Percentiles rank a stretch among this genome's conserved stretches.
Evolutionary conservation across 2,113 vertebrate species (phyloP).

Genomic region (Podocnemis expansa): DNA sequence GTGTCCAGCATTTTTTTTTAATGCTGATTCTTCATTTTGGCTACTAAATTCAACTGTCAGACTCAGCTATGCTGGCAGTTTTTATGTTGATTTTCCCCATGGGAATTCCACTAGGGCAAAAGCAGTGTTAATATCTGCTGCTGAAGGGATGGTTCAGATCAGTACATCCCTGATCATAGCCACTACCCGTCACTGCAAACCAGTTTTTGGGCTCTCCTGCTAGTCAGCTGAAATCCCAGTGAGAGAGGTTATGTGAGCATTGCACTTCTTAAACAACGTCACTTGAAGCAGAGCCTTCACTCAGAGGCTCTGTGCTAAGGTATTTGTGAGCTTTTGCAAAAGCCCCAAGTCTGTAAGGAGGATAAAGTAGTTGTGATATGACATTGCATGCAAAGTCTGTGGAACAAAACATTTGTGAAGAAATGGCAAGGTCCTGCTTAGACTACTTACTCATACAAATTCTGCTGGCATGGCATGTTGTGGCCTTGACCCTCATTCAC

Average conservation of each 20-base stretch:
- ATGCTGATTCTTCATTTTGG: too few relatives aligned
- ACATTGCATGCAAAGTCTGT: not conserved
- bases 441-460: rapidly evolving
- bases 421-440: rapidly evolving
- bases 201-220: not conserved
- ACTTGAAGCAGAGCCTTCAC: not conserved
- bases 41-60: too few relatives aligned
- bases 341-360: rapidly evolving
- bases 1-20: not conserved
- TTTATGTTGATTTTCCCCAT: too few relatives aligned
- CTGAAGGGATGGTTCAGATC: not conserved
- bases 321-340: not conserved
- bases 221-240: not conserved
- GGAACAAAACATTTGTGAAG: rapidly evolving
- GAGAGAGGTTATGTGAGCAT: not conserved
- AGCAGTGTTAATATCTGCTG: not conserved
- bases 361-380: not conserved
- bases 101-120: not conserved
- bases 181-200: not conserved
- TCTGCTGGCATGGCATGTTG: rapidly evolving
- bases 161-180: not conserved
- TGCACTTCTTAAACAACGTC: not conserved
- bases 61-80: too few relatives aligned
- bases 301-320: not conserved
- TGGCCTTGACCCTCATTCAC: not conserved